Evolutionary conservation across 2,888 invertebrate species (phyloP).

Genomic region (Mimachlamys varia): DNA sequence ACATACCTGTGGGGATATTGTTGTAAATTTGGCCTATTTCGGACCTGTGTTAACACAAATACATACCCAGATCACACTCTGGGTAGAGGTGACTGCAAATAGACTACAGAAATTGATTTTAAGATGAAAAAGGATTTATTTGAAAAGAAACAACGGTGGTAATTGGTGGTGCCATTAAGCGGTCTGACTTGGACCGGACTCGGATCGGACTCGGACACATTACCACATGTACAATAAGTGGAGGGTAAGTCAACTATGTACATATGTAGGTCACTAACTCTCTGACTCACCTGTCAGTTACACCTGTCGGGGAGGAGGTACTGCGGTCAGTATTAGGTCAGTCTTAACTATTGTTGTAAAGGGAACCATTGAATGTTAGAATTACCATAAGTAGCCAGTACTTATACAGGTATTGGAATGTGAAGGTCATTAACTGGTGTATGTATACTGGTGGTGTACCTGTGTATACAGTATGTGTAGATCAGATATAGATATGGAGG

Average conservation of each 20-base stretch:
- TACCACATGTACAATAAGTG: neutral
- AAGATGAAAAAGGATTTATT: neutral
- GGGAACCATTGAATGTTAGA: neutral
- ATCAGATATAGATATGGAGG: too few species aligned
- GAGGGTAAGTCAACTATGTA: neutral
- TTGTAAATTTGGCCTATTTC: neutral
- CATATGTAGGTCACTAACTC: neutral
- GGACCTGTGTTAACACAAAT: neutral
- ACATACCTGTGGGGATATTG: neutral
- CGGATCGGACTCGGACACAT: neutral
- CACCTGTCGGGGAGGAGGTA: neutral
- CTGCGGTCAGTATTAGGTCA: neutral
- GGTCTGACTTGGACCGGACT: neutral
- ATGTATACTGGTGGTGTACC: neutral
- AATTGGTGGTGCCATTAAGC: neutral
- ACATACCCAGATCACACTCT: neutral
- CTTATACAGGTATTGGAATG: neutral
- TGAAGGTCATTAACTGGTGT: constrained; percentile 8
- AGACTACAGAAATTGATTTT: neutral
- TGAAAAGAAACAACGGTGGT: neutral
- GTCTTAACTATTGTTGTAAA: neutral
- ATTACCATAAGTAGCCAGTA: neutral
- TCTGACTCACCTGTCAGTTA: neutral
- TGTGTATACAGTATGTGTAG: too few species aligned
- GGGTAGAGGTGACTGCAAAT: too few species aligned